phyloP scores from a whole-genome alignment of 2,113 vertebrate species.

The Cochlearius cochlearius region DNA sequence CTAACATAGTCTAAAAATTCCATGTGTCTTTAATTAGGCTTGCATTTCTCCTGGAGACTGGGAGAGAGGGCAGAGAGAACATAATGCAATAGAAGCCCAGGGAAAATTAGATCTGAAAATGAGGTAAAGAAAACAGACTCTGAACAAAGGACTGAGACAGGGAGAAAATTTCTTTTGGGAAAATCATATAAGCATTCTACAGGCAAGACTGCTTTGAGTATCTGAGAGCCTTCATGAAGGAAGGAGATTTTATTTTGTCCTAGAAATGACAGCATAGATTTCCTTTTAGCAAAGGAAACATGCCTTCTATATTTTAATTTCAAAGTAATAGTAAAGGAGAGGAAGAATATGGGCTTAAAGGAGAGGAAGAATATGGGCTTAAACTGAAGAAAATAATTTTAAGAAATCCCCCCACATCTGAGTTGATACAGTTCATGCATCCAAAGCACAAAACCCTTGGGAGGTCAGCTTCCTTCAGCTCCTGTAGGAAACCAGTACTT shows the following conservation, averaged over 20 bases:
- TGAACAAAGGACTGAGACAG: not conserved
- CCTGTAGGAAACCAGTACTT: not conserved
- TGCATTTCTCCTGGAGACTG: constrained; percentile 14
- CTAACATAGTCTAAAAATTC: not conserved
- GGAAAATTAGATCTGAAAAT: constrained; percentile 48
- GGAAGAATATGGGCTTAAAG: too few relatives aligned
- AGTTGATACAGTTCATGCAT: not conserved
- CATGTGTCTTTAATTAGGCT: constrained; percentile 40
- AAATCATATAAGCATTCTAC: not conserved
- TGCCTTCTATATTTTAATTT: not conserved
- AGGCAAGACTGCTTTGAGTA: not conserved
- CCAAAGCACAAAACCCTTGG: not conserved
- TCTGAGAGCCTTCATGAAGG: not conserved
- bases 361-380: not conserved
- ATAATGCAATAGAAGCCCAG: constrained; percentile 27
- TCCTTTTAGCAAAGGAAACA: not conserved
- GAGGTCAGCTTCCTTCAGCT: constrained; percentile 13
- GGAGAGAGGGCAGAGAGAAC: not conserved
- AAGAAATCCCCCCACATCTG: not conserved
- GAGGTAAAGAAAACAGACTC: constrained; percentile 4
- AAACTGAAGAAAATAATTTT: not conserved
- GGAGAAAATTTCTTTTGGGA: not conserved
- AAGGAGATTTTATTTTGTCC: not conserved
- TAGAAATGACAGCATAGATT: not conserved
- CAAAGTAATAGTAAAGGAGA: not conserved